Conservation (phyloP, 2,113 vertebrate species). For the Saguinus midas region DNA sequence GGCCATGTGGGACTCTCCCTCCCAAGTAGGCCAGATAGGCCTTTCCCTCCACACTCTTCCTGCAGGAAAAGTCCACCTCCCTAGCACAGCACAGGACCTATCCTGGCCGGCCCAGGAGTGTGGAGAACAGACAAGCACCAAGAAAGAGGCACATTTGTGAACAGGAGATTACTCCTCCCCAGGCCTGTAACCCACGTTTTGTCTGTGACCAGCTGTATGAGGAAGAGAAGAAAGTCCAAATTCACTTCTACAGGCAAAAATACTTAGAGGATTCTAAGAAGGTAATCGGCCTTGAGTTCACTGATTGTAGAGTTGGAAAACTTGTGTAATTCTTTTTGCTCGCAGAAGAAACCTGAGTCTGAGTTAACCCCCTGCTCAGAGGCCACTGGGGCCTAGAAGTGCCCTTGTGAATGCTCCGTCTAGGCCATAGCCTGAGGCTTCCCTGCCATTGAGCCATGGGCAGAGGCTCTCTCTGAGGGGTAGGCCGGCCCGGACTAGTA, state of each 20-base stretch:
- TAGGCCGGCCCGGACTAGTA: not conserved
- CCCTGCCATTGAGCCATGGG: not conserved
- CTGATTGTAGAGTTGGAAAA: constrained; percentile 14
- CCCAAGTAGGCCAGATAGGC: not conserved
- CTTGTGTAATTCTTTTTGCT: not conserved
- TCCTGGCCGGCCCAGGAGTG: not conserved
- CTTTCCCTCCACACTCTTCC: not conserved
- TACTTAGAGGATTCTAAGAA: not conserved
- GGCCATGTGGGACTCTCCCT: not conserved
- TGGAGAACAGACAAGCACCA: not conserved
- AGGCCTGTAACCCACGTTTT: not conserved
- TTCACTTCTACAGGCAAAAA: not conserved
- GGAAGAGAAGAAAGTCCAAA: not conserved
- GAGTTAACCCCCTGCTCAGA: not conserved
- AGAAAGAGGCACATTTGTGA: not conserved
- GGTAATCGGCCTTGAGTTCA: not conserved
- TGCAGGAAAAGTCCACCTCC: not conserved
- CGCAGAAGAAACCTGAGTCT: constrained; percentile 21
- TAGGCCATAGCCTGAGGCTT: not conserved
- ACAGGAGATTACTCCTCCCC: not conserved
- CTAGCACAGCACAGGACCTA: not conserved
- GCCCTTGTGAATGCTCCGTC: not conserved
- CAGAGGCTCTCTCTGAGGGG: not conserved
- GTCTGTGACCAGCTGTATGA: not conserved
- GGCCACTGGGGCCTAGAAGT: constrained; percentile 11